Evolutionary conservation across 2,797 vertebrate species (phyloP).

Genomic region (Caiman crocodilus): DNA sequence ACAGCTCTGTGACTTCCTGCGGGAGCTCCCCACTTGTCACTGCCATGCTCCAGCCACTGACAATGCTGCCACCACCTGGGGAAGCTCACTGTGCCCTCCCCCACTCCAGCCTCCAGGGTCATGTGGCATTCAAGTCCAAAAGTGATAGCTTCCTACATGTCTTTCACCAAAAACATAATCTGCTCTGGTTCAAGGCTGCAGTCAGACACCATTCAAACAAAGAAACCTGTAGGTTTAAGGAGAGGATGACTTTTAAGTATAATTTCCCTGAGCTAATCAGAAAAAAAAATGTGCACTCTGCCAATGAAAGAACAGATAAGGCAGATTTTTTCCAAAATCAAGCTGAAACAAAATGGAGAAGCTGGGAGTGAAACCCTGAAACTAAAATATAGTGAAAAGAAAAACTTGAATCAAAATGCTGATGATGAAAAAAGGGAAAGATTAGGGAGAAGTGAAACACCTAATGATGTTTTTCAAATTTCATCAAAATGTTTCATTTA

Average conservation of each 20-base stretch:
- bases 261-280: not conserved
- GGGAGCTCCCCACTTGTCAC: too few species aligned
- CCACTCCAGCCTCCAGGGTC: too few species aligned
- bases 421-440: not conserved
- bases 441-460: not conserved
- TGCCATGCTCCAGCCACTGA: too few species aligned
- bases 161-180: not conserved
- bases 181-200: not conserved
- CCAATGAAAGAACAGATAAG: not conserved
- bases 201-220: not conserved
- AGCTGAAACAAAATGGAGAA: not conserved
- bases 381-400: not conserved
- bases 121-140: too few species aligned
- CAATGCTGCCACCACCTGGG: too few species aligned
- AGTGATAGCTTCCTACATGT: not conserved
- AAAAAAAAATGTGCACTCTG: not conserved
- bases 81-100: too few species aligned
- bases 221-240: not conserved
- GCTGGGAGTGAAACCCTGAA: not conserved
- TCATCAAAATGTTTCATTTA: not conserved
- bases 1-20: too few species aligned
- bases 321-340: accelerated
- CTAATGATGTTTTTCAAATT: not conserved
- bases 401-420: not conserved
- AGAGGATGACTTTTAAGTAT: not conserved